These are phyloP conservation scores for Lottia scabra DNA, from an alignment of 2,888 invertebrate genomes.

Conservation along the genomic window DNA sequence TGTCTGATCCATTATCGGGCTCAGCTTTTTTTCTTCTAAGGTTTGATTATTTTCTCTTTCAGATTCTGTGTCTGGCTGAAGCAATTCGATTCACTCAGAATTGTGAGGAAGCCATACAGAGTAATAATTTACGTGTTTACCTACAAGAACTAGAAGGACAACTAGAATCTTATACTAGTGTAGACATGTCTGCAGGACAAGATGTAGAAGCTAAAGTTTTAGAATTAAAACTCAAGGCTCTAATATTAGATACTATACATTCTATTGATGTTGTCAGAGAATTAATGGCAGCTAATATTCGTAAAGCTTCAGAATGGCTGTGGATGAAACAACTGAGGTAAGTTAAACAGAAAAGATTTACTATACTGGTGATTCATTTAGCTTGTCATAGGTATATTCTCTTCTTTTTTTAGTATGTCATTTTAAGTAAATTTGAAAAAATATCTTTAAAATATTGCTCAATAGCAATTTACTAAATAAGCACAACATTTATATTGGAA, in stretches of 20 bases:
- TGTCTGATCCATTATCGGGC: too few relatives aligned
- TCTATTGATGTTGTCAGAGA: slow-evolving; percentile 85
- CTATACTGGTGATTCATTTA: neutral
- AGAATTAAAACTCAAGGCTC: slow-evolving; percentile 88
- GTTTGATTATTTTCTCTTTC: slow-evolving; percentile 13
- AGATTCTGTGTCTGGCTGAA: slow-evolving; percentile 86
- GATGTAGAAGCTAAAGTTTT: slow-evolving; percentile 71
- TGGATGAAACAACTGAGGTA: slow-evolving; percentile 95
- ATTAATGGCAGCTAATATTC: slow-evolving; percentile 77
- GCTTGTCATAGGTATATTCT: neutral
- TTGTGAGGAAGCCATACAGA: slow-evolving; percentile 83
- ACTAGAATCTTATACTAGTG: slow-evolving; percentile 70
- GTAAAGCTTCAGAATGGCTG: slow-evolving; percentile 82
- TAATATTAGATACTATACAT: slow-evolving; percentile 94
- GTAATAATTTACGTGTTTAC: slow-evolving; percentile 70
- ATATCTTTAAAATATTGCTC: too few relatives aligned
- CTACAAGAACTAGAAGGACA: slow-evolving; percentile 67
- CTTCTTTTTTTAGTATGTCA: too few relatives aligned
- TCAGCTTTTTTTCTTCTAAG: too few relatives aligned
- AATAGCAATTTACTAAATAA: too few relatives aligned
- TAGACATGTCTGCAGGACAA: slow-evolving; percentile 53
- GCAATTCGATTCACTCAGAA: slow-evolving; percentile 86
- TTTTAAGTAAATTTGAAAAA: too few relatives aligned
- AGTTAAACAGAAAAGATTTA: neutral
- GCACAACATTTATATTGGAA: too few relatives aligned